A percentile compares a stretch with the other conserved stretches of the same genome.
Conservation (phyloP, 1,140 invertebrate species). For the Cherax destructor region DNA sequence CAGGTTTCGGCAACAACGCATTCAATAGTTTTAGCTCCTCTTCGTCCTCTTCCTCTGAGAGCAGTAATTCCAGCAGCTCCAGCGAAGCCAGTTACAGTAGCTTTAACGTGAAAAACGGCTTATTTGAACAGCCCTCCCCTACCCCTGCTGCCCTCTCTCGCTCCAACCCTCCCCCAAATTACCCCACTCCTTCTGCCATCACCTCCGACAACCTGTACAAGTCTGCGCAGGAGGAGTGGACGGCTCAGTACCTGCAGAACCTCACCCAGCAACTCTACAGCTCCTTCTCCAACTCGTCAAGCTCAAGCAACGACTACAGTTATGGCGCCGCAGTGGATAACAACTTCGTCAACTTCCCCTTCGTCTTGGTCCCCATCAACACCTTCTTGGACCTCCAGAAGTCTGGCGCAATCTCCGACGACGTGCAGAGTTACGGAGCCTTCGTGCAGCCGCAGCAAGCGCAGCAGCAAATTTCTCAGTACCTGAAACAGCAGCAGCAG, state of each 20-base stretch:
- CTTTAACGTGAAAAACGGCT: constrained; percentile 40
- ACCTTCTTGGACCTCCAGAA: constrained; percentile 56
- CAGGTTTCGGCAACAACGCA: neutral
- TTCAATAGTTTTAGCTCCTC: neutral
- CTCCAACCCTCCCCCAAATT: neutral
- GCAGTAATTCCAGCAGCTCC: neutral
- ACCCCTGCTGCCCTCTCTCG: neutral
- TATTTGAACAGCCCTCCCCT: constrained; percentile 22
- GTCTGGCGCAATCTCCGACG: constrained; percentile 49
- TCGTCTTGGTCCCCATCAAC: constrained; percentile 58
- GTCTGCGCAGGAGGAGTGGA: constrained; percentile 36
- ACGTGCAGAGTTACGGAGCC: constrained; percentile 57
- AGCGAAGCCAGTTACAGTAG: constrained; percentile 7
- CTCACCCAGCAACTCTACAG: constrained; percentile 56
- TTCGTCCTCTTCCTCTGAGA: constrained; percentile 3
- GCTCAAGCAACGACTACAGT: neutral
- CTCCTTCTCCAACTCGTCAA: constrained; percentile 59
- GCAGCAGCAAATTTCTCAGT: constrained; percentile 23
- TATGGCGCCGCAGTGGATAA: neutral
- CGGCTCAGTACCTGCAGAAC: constrained; percentile 57
- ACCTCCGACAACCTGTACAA: neutral
- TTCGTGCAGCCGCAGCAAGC: constrained; percentile 43
- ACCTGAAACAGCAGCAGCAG: constrained; percentile 40
- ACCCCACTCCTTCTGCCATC: neutral
- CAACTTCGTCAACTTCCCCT: constrained; percentile 55